Percentiles rank a stretch among this genome's conserved stretches.
Conservation (phyloP, 2,113 vertebrate species). For the Brevimyrus niger region DNA sequence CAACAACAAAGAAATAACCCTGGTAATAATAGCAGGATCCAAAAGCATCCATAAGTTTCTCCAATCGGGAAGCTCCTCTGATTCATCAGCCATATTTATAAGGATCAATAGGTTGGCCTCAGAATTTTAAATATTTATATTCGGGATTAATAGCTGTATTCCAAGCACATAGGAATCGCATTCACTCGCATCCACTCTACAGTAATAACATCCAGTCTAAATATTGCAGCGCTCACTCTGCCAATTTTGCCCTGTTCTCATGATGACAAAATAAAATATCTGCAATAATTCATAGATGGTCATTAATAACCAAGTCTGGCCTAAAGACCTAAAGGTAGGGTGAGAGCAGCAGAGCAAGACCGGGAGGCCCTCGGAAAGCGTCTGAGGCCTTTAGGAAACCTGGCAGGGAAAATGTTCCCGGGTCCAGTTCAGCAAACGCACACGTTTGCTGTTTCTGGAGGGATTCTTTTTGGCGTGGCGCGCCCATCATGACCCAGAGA, state of each 20-base stretch:
- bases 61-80: background rate
- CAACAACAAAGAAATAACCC: background rate
- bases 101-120: background rate
- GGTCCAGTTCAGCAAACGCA: background rate
- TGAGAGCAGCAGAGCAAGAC: background rate
- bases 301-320: background rate
- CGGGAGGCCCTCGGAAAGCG: background rate
- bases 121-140: background rate
- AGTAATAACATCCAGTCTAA: background rate
- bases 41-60: background rate
- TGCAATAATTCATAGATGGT: background rate
- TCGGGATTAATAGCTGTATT: background rate
- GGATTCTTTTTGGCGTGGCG: background rate
- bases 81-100: background rate
- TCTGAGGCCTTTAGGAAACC: background rate
- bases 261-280: background rate
- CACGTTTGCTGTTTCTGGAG: background rate
- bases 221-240: background rate
- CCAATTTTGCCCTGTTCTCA: background rate
- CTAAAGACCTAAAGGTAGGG: background rate
- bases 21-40: background rate
- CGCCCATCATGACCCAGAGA: background rate
- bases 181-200: background rate
- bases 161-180: background rate
- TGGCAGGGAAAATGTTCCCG: background rate